These are phyloP conservation scores for Temnothorax nylanderi DNA, from an alignment of 1,140 invertebrate species.

Conservation along the genomic window DNA sequence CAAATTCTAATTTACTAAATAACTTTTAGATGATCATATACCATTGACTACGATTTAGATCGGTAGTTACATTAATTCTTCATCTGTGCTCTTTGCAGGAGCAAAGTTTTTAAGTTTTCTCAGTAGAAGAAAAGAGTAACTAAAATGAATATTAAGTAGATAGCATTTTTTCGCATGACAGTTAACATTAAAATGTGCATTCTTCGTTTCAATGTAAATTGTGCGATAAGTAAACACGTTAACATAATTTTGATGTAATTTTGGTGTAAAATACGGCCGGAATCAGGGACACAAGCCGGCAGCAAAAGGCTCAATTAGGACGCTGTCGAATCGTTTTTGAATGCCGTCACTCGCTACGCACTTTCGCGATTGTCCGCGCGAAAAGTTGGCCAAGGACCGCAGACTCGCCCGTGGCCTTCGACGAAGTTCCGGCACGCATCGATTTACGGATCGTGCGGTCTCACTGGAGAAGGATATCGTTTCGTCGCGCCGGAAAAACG, in stretches of 20 bases:
- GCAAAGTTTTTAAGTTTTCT: neutral
- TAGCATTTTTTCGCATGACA: neutral
- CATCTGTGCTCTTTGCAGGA: neutral
- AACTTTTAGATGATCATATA: neutral
- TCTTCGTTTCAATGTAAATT: neutral
- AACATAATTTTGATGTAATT: neutral
- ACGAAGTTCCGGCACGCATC: slow-evolving; percentile 1
- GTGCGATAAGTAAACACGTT: neutral
- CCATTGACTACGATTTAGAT: slow-evolving; percentile 27
- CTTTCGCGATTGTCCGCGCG: slow-evolving; percentile 37
- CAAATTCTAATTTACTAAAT: slow-evolving; percentile 14
- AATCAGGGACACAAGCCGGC: neutral
- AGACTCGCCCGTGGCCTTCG: slow-evolving; percentile 14
- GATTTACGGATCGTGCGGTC: neutral
- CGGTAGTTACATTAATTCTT: neutral
- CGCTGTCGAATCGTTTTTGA: slow-evolving; percentile 13
- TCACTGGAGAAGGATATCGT: neutral
- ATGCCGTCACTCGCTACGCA: slow-evolving; percentile 8
- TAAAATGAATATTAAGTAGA: neutral
- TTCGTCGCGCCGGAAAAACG: neutral
- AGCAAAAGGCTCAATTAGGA: slow-evolving; percentile 13
- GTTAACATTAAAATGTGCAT: neutral
- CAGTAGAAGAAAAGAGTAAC: neutral
- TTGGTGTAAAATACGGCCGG: neutral
- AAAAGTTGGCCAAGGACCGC: slow-evolving; percentile 47